phyloP scores from a whole-genome alignment of 2,113 vertebrate genomes.

The Polypterus senegalus region DNA sequence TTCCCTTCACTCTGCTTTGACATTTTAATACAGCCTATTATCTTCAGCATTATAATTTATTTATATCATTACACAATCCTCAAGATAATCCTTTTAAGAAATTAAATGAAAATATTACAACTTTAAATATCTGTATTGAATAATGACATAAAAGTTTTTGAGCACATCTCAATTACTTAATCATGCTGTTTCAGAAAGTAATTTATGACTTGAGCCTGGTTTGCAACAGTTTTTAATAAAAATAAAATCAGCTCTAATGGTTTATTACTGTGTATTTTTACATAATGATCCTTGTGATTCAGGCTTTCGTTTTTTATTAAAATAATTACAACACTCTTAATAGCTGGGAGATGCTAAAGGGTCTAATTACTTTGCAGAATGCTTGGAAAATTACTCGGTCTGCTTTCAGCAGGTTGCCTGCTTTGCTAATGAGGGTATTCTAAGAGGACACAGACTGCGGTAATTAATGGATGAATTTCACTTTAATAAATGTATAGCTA shows the following conservation, averaged over 20 bases:
- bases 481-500: conserved; percentile 88
- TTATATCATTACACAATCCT: too few relatives aligned
- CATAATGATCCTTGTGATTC: conserved; percentile 61
- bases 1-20: too few relatives aligned
- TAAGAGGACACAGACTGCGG: conserved; percentile 65
- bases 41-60: too few relatives aligned
- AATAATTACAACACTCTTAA: conserved; percentile 57
- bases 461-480: conserved; percentile 92
- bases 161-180: conserved; percentile 25
- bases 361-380: conserved; percentile 57
- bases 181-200: conserved; percentile 20
- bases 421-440: conserved; percentile 59
- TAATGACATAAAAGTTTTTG: conserved; percentile 13
- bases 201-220: conserved; percentile 42
- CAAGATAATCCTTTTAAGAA: too few relatives aligned
- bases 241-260: conserved; percentile 65
- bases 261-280: conserved; percentile 63
- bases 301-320: conserved; percentile 57
- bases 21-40: too few relatives aligned
- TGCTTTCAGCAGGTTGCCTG: conserved; percentile 73
- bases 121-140: too few relatives aligned
- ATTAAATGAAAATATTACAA: too few relatives aligned
- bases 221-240: conserved; percentile 63
- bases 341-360: conserved; percentile 41
- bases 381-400: conserved; percentile 56